Base-by-base conservation (phyloP, 2,888 invertebrate genomes). In the Phengaris alcon region DNA sequence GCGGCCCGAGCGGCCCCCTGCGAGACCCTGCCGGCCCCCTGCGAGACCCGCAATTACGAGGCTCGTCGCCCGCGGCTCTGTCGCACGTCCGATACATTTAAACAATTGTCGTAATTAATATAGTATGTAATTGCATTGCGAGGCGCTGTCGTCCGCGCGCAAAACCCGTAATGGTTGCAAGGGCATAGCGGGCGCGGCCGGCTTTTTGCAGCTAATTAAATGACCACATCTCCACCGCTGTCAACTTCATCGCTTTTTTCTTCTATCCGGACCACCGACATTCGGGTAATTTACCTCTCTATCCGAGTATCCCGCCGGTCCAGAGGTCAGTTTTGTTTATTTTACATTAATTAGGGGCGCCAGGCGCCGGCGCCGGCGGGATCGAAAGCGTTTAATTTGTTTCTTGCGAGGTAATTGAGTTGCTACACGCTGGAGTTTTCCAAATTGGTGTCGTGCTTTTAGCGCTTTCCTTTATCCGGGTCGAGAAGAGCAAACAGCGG, bases 271-370 rank as follows among this genome's bases (percentile, higher is more conserved):
- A 90, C 91, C 91, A 90, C 91, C 90, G 85, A 64, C 88, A 87
- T 90, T 89, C 90, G 89, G 87, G 91, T 91, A 90, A 90, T 92
- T 91, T 93, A 93, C 92, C 91, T 92, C 92, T 92, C 91, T 90
- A 92, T 92, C 88, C 91, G 84, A 85, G 80, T 87, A 86, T 90
- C 91, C 87, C 87, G 87, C 87, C 85, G 86, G 87, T 85, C 88
- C 88, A 90, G 59, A 90, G 92, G 91, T 91, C 90, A 90, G 82
- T 93, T 88, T 91, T 93, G 91, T 93, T 93, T 93, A 92, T 93
- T 93, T 93, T 93, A 88, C 91, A 90, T 86, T 90, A 91, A 90
- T 88, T 91, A 86, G 87, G 86, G 90, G 86, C 91, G 89, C 90
- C 91, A 85, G 92, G 91, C 91, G 91, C 90, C 89, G 84, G 83